Evolutionary conservation across 2,113 vertebrate species (phyloP), one percentile per base, ranked within the genome.

Genomic region (Anguilla rostrata): DNA sequence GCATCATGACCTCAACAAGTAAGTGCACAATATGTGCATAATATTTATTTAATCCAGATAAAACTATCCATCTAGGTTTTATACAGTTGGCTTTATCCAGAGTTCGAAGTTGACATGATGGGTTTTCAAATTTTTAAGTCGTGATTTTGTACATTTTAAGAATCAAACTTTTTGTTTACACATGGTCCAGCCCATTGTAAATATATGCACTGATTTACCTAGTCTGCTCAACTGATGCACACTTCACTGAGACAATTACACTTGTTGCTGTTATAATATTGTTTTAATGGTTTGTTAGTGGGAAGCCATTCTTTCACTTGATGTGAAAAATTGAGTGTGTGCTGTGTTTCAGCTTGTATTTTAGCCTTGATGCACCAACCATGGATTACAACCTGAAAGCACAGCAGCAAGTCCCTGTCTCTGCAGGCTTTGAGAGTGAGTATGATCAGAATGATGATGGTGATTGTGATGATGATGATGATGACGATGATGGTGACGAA

Each of bases 1-100:
- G 53, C 95, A 91, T 86, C 87, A 91, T 39, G 94, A 95, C 87
- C 92, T 96, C 84, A 96, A 96, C 90, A 97, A 95, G 98, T 99
- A 93, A 91, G 94, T 88, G 56, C 12, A 85, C 34, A 18, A 46
- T 46, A 46, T 46, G 43, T 8, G 43, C 8, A 46, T 46, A 46
- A 46, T 46, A 8, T 6, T 46, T 8, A 46, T 46, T 46, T 46
- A 4, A 46, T 46, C 43, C 4, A 46, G 8, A 46, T 8, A 46
- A 46, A 46, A 46, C 43, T 8, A 46, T 46, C 43, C 43, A 46
- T 46, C 8, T 46, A 8, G 43, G 43, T 46, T 6, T 46, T 46
- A 46, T 46, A 4, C 43, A 8, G 43, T 46, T 4, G 49, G 49
- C 49, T 53, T 53, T 11, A 9, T 46, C 9, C 9, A 14, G 8